Evolutionary conservation across 2,888 invertebrate genomes (phyloP).

Genomic region (Ormia ochracea): DNA sequence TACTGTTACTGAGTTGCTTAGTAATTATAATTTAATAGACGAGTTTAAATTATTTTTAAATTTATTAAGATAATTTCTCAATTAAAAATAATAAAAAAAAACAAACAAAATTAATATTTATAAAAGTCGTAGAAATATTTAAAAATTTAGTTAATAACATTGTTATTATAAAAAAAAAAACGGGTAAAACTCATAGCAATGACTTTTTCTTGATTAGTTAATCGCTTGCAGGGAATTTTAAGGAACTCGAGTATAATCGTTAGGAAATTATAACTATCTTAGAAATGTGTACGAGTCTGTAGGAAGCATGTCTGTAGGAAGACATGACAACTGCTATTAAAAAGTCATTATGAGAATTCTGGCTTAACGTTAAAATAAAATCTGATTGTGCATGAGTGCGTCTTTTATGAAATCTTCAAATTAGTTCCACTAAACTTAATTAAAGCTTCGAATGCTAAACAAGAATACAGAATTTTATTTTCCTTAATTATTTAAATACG

Average conservation of each 20-base stretch:
- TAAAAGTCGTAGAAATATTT: too few species aligned
- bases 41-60: background rate
- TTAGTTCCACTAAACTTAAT: constrained; percentile 49
- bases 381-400: too few species aligned
- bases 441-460: background rate
- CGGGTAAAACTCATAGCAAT: too few species aligned
- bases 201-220: background rate
- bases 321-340: constrained; percentile 8
- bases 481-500: background rate
- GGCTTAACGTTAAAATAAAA: background rate
- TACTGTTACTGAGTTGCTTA: background rate
- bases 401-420: too few species aligned
- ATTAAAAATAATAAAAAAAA: too few species aligned
- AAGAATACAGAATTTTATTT: background rate
- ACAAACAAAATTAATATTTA: too few species aligned
- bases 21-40: background rate
- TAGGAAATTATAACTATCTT: background rate
- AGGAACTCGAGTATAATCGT: constrained; percentile 41
- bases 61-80: background rate
- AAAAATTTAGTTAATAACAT: too few species aligned
- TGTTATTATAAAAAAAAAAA: too few species aligned
- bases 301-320: background rate
- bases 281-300: constrained; percentile 32
- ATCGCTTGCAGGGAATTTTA: background rate
- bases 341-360: constrained; percentile 36